A percentile compares a stretch with the other conserved stretches of the same genome.
Evolutionary conservation across 1,140 invertebrate genomes (phyloP).

Genomic region (Philaenus spumarius): DNA sequence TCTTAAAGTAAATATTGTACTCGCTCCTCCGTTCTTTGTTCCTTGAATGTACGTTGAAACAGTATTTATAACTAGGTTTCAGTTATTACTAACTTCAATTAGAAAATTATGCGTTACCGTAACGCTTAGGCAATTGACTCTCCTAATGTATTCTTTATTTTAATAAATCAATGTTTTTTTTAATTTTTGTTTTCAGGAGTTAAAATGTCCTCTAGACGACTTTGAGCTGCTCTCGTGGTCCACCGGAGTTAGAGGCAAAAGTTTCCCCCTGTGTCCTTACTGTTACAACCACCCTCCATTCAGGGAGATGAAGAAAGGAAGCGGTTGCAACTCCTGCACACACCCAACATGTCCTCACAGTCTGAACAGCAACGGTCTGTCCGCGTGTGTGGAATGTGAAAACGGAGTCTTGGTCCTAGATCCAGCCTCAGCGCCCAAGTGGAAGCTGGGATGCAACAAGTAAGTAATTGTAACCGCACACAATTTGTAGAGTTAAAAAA

Average conservation of each 20-base stretch:
- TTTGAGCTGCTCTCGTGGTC: conserved; percentile 94
- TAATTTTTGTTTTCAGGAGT: conserved; percentile 56
- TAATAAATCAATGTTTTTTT: neutral
- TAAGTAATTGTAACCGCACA: too few relatives aligned
- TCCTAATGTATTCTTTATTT: too few relatives aligned
- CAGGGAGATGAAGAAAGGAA: conserved; percentile 85
- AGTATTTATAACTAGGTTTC: too few relatives aligned
- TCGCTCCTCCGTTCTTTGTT: too few relatives aligned
- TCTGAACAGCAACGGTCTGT: conserved; percentile 79
- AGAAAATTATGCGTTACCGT: too few relatives aligned
- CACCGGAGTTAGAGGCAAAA: conserved; percentile 84
- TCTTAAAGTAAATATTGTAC: too few relatives aligned
- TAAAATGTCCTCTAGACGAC: conserved; percentile 96
- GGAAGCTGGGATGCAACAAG: conserved; percentile 94
- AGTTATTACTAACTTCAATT: too few relatives aligned
- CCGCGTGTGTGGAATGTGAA: conserved; percentile 86
- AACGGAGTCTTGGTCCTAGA: conserved; percentile 88
- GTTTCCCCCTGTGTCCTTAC: conserved; percentile 95
- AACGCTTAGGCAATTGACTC: too few relatives aligned
- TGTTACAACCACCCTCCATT: conserved; percentile 99
- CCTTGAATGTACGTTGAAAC: too few relatives aligned
- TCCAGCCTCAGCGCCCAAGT: conserved; percentile 87
- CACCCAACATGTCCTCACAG: conserved; percentile 92
- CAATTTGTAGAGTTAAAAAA: too few relatives aligned
- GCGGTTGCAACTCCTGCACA: conserved; percentile 90